These are phyloP conservation scores for Chondrilla cf. caribensis DNA, from an alignment of 37 sponge, comb jelly and placozoan species.

Conservation along the genomic window DNA sequence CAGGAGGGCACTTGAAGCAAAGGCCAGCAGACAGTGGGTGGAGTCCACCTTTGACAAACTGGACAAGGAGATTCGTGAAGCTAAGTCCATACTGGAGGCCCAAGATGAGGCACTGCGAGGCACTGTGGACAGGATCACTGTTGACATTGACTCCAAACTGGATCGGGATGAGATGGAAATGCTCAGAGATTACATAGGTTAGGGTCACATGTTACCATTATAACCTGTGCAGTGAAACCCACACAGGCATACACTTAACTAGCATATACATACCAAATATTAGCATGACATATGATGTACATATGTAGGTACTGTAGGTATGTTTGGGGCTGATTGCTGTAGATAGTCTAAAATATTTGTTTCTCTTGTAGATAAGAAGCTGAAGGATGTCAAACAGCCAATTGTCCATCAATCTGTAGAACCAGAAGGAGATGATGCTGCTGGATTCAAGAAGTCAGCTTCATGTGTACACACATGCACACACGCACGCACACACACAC, in stretches of 20 bases:
- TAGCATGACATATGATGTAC: too few species aligned
- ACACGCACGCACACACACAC: not conserved
- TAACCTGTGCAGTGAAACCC: too few species aligned
- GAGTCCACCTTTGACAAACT: slow-evolving; percentile 90
- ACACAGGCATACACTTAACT: too few species aligned
- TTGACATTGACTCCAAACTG: slow-evolving; percentile 89
- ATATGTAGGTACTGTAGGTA: too few species aligned
- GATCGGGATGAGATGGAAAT: slow-evolving; percentile 86
- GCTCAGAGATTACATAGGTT: slow-evolving; percentile 91
- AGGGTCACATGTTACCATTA: not conserved
- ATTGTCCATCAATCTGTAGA: slow-evolving; percentile 4
- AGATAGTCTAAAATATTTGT: too few species aligned
- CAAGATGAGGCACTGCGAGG: slow-evolving; percentile 81
- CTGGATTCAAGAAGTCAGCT: not conserved
- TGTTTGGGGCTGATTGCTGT: too few species aligned
- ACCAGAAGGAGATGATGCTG: slow-evolving; percentile 29
- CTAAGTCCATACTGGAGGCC: slow-evolving; percentile 63
- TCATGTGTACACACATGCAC: too few species aligned
- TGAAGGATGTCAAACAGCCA: slow-evolving; percentile 26
- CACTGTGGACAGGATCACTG: slow-evolving; percentile 75
- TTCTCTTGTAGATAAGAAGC: slow-evolving; percentile 2
- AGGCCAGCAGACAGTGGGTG: slow-evolving; percentile 95
- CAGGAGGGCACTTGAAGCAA: slow-evolving; percentile 82
- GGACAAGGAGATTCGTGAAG: slow-evolving; percentile 82
- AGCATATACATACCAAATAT: too few species aligned